Evolutionary conservation across 2,888 invertebrate genomes (phyloP), one percentile per base, ranked within the genome.

Genomic region (Imbricaverruca yamaguchii): DNA sequence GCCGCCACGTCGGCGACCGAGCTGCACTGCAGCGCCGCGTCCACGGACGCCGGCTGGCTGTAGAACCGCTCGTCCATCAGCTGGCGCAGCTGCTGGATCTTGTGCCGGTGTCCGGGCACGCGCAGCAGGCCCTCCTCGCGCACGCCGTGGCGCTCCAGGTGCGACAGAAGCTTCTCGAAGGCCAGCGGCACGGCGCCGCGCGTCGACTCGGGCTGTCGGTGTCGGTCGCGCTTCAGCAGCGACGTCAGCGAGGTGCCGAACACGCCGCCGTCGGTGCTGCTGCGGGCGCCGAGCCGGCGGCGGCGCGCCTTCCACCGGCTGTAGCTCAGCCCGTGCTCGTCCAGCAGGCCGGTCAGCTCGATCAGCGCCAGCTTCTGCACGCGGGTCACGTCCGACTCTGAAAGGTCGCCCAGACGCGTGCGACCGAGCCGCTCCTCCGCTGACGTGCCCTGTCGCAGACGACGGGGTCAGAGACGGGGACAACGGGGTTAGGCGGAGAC

Each of bases 161-260:
- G 92, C 81, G 90, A 88, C 81, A 95, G 88, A 83, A 96, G 89
- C 89, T 89, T 85, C 80, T 82, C 81, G 53, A 83, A 81, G 18
- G 81, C 78, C 39, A 82, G 81, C 18, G 83, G 83, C 23, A 82
- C 83, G 13, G 18, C 59, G 59, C 59, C 59, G 15, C 59, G 74
- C 18, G 9, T 18, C 7, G 74, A 15, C 53, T 9, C 8, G 18
- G 74, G 13, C 12, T 80, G 39, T 12, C 77, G 80, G 53, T 93
- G 92, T 88, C 92, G 92, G 88, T 97, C 97, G 82, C 93, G 92
- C 86, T 95, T 93, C 81, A 95, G 90, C 82, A 96, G 88, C 4
- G 93, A 92, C 85, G 93, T 92, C 83, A 97, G 87, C 7, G 94
- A 93, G 18, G 95, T 94, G 74, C 96, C 96, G 89, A 96, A 96